Evolutionary conservation across 2,113 vertebrate species (phyloP).

Genomic region (Collichthys lucidus): DNA sequence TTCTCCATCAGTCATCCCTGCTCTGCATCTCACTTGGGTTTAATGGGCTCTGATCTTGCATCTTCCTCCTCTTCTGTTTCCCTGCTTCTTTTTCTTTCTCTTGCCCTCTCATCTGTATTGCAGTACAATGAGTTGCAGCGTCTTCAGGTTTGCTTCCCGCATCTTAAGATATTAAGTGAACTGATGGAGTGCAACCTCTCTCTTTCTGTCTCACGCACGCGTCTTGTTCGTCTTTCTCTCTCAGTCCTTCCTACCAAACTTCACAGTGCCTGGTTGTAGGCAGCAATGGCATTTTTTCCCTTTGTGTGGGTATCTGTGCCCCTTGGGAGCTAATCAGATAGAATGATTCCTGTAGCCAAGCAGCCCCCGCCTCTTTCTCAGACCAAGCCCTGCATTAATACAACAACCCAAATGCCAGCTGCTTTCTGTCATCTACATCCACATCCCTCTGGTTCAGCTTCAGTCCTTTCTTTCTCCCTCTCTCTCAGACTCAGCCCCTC

Average conservation of each 20-base stretch:
- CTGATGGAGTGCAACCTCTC: conserved; percentile 42
- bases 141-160: conserved; percentile 67
- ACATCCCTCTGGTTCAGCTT: conserved; percentile 27
- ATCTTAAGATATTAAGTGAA: conserved; percentile 60
- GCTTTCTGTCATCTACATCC: conserved; percentile 34
- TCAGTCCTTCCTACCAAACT: conserved; percentile 55
- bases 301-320: conserved; percentile 77
- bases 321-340: conserved; percentile 82
- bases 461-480: conserved; percentile 18
- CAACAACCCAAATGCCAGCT: conserved; percentile 51
- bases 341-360: conserved; percentile 78
- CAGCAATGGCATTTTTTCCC: conserved; percentile 54
- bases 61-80: conserved; percentile 22
- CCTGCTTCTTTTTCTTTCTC: background rate
- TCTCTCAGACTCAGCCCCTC: conserved; percentile 56
- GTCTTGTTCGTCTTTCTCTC: conserved; percentile 13
- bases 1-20: conserved; percentile 25
- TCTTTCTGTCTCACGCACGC: conserved; percentile 31
- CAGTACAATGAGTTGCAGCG: conserved; percentile 65
- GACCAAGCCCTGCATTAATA: conserved; percentile 66
- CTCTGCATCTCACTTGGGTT: conserved; percentile 30
- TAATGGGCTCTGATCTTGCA: conserved; percentile 27
- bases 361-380: conserved; percentile 60
- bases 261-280: conserved; percentile 53
- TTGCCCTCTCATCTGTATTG: conserved; percentile 50